These are phyloP conservation scores for Neuroterus valhalla DNA, from an alignment of 1,140 invertebrate species.

Conservation along the genomic window DNA sequence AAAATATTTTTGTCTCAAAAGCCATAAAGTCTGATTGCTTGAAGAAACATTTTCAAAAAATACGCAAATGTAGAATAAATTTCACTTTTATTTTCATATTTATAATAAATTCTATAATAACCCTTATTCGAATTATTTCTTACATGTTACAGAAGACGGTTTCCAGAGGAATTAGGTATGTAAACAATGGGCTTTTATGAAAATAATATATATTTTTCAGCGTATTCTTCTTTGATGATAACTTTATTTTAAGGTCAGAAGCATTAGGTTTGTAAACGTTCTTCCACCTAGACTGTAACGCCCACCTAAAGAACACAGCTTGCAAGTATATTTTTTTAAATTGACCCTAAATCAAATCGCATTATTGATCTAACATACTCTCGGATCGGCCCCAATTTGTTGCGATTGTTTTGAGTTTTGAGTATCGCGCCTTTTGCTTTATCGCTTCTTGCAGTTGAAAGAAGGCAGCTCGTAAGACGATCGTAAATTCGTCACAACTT, in stretches of 20 bases:
- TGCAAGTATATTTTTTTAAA: conserved; percentile 27
- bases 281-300: conserved; percentile 1
- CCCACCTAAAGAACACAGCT: conserved; percentile 2
- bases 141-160: too few relatives aligned
- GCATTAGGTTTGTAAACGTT: conserved; percentile 17
- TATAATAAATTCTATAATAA: too few relatives aligned
- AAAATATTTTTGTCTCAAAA: too few relatives aligned
- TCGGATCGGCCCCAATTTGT: conserved; percentile 43
- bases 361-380: conserved; percentile 53
- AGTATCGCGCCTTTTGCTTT: conserved; percentile 48
- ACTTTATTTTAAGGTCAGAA: conserved; percentile 26
- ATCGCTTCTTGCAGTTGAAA: conserved; percentile 51
- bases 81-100: too few relatives aligned
- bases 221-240: conserved; percentile 22
- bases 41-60: too few relatives aligned
- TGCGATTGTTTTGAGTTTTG: conserved; percentile 55
- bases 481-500: conserved; percentile 67
- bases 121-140: too few relatives aligned
- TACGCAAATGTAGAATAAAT: too few relatives aligned
- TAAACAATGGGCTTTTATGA: neutral
- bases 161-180: too few relatives aligned
- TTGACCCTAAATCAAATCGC: conserved; percentile 56
- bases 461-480: conserved; percentile 59
- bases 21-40: too few relatives aligned
- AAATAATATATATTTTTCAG: neutral